A percentile compares a stretch with the other conserved stretches of the same genome.
phyloP scores from a whole-genome alignment of 2,797 vertebrate genomes.

The Loris lydekkerianus region DNA sequence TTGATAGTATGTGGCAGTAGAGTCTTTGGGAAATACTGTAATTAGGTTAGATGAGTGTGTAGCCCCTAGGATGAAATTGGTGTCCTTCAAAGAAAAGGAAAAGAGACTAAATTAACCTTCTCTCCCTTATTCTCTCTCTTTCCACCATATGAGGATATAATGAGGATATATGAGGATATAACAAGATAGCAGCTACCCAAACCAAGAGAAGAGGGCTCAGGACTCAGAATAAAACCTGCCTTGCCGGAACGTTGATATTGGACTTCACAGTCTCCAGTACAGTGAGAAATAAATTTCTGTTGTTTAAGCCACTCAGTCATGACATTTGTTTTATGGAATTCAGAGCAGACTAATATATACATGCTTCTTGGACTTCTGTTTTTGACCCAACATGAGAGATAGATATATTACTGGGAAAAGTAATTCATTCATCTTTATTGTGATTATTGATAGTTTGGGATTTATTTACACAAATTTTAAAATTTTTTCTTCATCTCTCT shows the following conservation, averaged over 20 bases:
- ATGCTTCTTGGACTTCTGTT: not conserved
- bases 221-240: not conserved
- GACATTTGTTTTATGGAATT: not conserved
- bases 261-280: not conserved
- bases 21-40: not conserved
- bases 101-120: not conserved
- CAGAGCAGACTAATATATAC: not conserved
- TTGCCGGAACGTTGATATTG: not conserved
- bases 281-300: not conserved
- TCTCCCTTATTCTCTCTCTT: not conserved
- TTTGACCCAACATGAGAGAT: not conserved
- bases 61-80: not conserved
- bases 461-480: not conserved
- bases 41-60: not conserved
- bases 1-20: no score
- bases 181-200: not conserved
- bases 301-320: not conserved
- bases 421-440: not conserved
- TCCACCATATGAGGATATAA: not conserved
- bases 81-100: not conserved
- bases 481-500: not conserved
- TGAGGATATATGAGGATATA: not conserved
- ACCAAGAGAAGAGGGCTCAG: not conserved
- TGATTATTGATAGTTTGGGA: not conserved
- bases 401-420: not conserved